Conservation (phyloP, 92 coral and sea anemone species). For the Chrysogorgia sp. region DNA sequence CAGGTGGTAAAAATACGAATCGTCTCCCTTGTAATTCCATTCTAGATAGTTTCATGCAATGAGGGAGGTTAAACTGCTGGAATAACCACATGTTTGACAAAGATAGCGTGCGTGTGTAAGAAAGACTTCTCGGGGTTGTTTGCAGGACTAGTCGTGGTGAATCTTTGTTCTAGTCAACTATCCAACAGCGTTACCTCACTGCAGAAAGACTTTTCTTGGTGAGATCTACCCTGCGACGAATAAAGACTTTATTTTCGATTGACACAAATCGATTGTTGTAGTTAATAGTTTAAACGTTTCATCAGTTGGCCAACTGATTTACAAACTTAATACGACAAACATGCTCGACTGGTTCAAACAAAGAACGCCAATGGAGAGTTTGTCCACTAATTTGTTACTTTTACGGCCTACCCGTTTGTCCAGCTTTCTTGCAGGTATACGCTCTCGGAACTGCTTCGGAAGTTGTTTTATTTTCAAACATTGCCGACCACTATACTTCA, state of each 20-base stretch:
- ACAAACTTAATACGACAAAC: constrained; percentile 6
- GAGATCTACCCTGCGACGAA: constrained; percentile 25
- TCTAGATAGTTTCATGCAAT: no score
- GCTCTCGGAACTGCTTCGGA: neutral
- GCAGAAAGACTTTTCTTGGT: constrained; percentile 13
- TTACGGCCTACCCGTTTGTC: neutral
- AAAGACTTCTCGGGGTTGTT: constrained; percentile 21
- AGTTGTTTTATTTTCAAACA: neutral
- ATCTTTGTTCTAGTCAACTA: constrained; percentile 19
- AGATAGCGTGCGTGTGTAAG: neutral
- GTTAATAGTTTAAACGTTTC: no score
- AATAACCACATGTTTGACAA: constrained; percentile 6
- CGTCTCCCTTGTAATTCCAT: no score
- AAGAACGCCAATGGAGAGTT: constrained; percentile 20
- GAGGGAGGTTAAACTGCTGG: neutral
- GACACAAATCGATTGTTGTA: neutral
- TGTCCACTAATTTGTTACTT: constrained; percentile 7
- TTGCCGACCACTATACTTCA: neutral
- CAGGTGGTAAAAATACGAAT: no score
- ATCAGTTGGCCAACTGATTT: constrained; percentile 4
- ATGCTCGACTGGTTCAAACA: constrained; percentile 24
- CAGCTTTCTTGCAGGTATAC: no score
- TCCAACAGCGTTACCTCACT: neutral
- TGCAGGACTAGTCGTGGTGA: neutral
- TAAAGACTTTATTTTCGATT: constrained; percentile 13